Evolutionary conservation across 2,888 invertebrate species (phyloP), one percentile per base, ranked within the genome.

Genomic region (Liodrosophila aerea): DNA sequence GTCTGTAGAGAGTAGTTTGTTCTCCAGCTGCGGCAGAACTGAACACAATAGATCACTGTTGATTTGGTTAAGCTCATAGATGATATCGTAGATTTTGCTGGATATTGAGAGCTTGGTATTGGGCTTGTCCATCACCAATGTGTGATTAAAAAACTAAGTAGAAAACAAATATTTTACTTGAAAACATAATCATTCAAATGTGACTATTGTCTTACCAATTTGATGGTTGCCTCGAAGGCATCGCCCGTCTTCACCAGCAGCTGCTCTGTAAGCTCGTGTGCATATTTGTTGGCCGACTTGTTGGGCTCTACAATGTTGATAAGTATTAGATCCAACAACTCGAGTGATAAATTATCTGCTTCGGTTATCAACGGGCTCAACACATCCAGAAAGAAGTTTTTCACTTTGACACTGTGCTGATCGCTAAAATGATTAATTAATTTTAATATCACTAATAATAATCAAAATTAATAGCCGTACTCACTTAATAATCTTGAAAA

Each of bases 401-500:
- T 98, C 43, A 99, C 98, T 91, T 98, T 97, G 9, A 94, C 94
- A 7, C 98, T 98, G 91, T 98, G 98, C 88, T 98, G 97, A 89
- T 97, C 97, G 90, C 97, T 97, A 89, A 0, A 65, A 46, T 40
- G 13, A 36, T 16, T 40, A 33, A 47, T 7, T 15, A 31, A 8
- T 1, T 7, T 2, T n/a, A 9, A 9, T 15, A 33, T 50, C 7
- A 16, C 3, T 34, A 29, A 18, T 40, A 30, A 30, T 7, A 7
- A 18, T 9, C 2, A 4, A 4, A 27, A n/a, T 16, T 15, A 7
- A 9, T 0, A 1, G 2, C 16, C 22, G 9, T 22, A 43, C 95
- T 93, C 89, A 97, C 97, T 97, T 98, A 85, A 98, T 97, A 90
- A 98, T 97, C 90, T 94, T 96, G 89, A 98, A 98, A 93, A 98